Evolutionary conservation across 2,888 invertebrate genomes (phyloP), one percentile per base, ranked within the genome.

Genomic region (Pedicia rivosa): DNA sequence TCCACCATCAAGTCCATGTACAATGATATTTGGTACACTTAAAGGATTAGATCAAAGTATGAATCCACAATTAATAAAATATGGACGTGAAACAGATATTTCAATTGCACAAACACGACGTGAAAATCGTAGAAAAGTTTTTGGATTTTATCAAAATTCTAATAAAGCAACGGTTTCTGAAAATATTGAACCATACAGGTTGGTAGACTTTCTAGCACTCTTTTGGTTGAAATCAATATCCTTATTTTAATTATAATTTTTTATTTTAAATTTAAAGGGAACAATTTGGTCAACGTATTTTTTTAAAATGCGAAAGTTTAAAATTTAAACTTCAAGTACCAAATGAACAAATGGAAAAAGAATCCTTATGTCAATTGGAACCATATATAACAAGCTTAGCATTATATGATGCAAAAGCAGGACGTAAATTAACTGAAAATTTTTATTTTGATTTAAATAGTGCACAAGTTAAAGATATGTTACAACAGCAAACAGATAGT

Each of bases 371-470:
- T 51, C 59, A 60, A 44, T 53, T 95, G 37, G 97, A 97, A 56
- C 95, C 97, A 0, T 95, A 95, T 62, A 84, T 84, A 54, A 80
- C 92, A 14, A 77, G 81, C 33, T 62, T 97, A 46, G 80, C 88
- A 39, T 63, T 97, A 28, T 97, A 86, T 59, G 95, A 97, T 65
- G 83, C 82, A 5, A 78, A 79, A 52, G 77, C 76, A 46, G 82
- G 82, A 25, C 72, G 76, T 52, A 94, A 94, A 63, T 66, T 95
- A 44, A 84, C 90, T 2, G 94, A 94, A 58, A 90, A 88, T 62
- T 92, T 92, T 63, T 79, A 88, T 58, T 86, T 87, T 52, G 84
- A 88, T 57, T 66, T 87, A 12, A 88, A 88, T 63, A 74, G 78
- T 51, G 68, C 74, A 8, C 70, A 72, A 43, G 76, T 82, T n/a